Conservation (phyloP, 2,888 invertebrate species). For the Linyphia triangularis region DNA sequence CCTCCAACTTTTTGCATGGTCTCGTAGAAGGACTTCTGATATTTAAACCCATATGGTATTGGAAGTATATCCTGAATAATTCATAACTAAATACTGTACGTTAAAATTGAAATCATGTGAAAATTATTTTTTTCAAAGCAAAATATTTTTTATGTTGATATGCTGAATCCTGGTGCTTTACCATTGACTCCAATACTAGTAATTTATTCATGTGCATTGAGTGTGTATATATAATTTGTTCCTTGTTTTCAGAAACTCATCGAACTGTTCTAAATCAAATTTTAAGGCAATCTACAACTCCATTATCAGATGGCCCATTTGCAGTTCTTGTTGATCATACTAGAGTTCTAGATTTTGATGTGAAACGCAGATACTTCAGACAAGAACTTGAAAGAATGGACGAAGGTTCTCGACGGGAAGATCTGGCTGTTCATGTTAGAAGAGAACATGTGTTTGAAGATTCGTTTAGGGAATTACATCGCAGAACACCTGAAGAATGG, state of each 20-base stretch:
- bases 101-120: no score
- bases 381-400: conserved; percentile 91
- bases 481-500: conserved; percentile 91
- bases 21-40: no score
- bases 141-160: no score
- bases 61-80: no score
- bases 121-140: no score
- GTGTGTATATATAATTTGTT: not conserved
- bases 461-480: conserved; percentile 91
- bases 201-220: no score
- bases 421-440: conserved; percentile 91
- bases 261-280: conserved; percentile 93
- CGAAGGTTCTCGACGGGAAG: conserved; percentile 88
- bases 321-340: conserved; percentile 92
- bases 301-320: conserved; percentile 91
- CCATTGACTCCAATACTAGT: no score
- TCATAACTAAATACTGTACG: no score
- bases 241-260: conserved; percentile 85
- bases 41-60: no score
- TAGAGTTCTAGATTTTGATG: conserved; percentile 92
- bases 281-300: conserved; percentile 88
- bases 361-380: conserved; percentile 91
- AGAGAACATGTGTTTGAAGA: conserved; percentile 92
- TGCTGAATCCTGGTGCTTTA: no score
- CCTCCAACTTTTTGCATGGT: no score